Conservation (phyloP, 1,140 invertebrate species). For the Hestina assimilis region DNA sequence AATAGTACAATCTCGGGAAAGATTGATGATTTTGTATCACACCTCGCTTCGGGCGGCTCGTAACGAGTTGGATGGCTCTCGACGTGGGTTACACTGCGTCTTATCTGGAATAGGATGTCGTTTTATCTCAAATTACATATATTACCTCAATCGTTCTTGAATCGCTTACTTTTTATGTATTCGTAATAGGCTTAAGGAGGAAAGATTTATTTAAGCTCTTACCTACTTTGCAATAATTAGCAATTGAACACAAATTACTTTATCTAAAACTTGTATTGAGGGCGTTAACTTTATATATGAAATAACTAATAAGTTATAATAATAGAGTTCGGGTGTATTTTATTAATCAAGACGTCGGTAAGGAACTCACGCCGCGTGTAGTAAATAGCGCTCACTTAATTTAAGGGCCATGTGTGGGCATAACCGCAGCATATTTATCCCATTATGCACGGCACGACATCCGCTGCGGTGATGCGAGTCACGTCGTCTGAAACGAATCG, state of each 20-base stretch:
- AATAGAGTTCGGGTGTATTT: too few species aligned
- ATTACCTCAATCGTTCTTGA: slow-evolving; percentile 69
- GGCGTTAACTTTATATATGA: too few species aligned
- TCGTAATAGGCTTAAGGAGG: slow-evolving; percentile 2
- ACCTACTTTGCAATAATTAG: background rate
- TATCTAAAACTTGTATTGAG: too few species aligned
- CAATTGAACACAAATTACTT: too few species aligned
- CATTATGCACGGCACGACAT: slow-evolving; percentile 73
- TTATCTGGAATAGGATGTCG: slow-evolving; percentile 74
- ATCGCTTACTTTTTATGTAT: slow-evolving; percentile 45
- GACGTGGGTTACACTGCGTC: slow-evolving; percentile 73
- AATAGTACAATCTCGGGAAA: slow-evolving; percentile 77
- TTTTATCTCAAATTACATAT: slow-evolving; percentile 78
- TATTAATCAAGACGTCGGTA: slow-evolving; percentile 61
- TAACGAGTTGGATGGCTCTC: slow-evolving; percentile 73
- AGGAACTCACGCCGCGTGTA: slow-evolving; percentile 61
- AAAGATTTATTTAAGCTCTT: slow-evolving; percentile 1
- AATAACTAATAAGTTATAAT: too few species aligned
- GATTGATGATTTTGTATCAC: slow-evolving; percentile 79
- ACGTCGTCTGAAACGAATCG: slow-evolving; percentile 76
- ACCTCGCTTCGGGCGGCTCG: slow-evolving; percentile 75
- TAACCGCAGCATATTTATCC: slow-evolving; percentile 76
- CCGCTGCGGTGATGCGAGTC: slow-evolving; percentile 70
- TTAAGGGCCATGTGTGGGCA: slow-evolving; percentile 72
- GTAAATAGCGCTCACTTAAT: slow-evolving; percentile 73